Base-by-base conservation (phyloP, 2,113 vertebrate species). In the Mystacornis crossleyi region DNA sequence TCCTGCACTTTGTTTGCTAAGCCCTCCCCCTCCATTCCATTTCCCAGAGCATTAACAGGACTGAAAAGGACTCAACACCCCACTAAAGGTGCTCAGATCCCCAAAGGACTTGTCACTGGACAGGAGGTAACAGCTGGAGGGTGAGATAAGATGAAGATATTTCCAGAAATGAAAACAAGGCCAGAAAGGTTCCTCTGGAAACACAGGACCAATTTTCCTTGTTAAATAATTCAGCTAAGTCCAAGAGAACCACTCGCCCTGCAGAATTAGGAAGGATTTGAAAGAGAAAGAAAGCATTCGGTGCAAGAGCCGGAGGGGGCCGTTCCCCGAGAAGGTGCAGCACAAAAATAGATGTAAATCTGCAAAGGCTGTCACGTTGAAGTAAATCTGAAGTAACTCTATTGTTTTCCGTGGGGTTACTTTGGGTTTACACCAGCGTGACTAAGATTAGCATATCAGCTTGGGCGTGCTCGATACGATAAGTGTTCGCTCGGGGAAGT, bases 331-430 rank as follows among this genome's bases (percentile, higher is more conserved):
- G 53, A 84, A 89, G 94, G 93, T 78, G 70, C 81, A 82, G 84
- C 73, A 53, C 61, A 67, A 57, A 93, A 96, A 91, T 40, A 89
- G 83, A 91, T 36, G 78, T 45, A 93, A 96, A 93, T 86, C 86
- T 89, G 77, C 65, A 89, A 78, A 89, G 45, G 86, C 89, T 81
- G 93, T 94, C 89, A 96, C 61, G 9, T 7, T 95, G 91, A 69
- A 91, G 73, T 65, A 93, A 93, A 96, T 84, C 92, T 92, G 77
- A 91, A 96, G 93, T 82, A 91, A 91, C 94, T 86, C 86, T 5
- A 79, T 91, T 95, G 91, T 95, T 94, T 95, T 55, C 77, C 53
- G 4, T 4, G 0, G 77, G 89, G 81, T 93, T 91, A 89, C 91
- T 91, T 75, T 12, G 55, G 77, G 91, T 43, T 97, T 89, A 85